phyloP scores from a whole-genome alignment of 2,797 vertebrate species.

The Melanitta fusca region DNA sequence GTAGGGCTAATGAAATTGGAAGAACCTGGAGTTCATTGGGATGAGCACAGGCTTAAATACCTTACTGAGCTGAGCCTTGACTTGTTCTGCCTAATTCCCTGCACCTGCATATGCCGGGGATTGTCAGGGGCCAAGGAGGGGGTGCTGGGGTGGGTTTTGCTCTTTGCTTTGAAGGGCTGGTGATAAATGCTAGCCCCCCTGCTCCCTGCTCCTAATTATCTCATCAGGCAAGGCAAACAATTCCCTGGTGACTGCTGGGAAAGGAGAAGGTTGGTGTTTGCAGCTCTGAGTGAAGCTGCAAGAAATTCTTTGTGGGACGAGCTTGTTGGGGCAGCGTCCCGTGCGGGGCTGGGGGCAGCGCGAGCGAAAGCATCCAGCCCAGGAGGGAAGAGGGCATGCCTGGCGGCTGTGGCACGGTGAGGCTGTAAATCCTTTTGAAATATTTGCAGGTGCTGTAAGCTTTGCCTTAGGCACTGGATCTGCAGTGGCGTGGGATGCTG shows the following conservation, averaged over 20 bases:
- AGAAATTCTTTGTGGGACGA: fast-evolving
- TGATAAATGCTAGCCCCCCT: not conserved
- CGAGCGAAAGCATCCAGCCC: fast-evolving
- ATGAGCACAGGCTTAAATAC: not conserved
- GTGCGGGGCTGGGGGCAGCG: fast-evolving
- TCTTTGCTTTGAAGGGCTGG: not conserved
- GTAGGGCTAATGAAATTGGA: not conserved
- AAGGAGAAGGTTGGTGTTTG: not conserved
- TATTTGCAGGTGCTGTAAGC: not conserved
- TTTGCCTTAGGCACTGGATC: fast-evolving
- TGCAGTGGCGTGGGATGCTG: fast-evolving
- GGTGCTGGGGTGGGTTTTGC: not conserved
- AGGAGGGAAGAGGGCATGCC: not conserved
- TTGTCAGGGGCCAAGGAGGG: fast-evolving
- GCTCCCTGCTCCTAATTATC: fast-evolving
- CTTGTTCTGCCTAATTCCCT: not conserved
- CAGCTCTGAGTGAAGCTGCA: fast-evolving
- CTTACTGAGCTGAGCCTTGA: not conserved
- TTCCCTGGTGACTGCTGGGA: not conserved
- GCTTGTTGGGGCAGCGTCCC: fast-evolving
- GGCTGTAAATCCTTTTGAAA: not conserved
- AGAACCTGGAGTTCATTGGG: not conserved
- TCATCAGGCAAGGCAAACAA: fast-evolving
- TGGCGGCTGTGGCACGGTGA: fast-evolving
- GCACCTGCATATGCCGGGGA: not conserved